These are phyloP conservation scores for Lycopodina hypogea DNA, from an alignment of 37 sponge, comb jelly and placozoan species.

Conservation along the genomic window DNA sequence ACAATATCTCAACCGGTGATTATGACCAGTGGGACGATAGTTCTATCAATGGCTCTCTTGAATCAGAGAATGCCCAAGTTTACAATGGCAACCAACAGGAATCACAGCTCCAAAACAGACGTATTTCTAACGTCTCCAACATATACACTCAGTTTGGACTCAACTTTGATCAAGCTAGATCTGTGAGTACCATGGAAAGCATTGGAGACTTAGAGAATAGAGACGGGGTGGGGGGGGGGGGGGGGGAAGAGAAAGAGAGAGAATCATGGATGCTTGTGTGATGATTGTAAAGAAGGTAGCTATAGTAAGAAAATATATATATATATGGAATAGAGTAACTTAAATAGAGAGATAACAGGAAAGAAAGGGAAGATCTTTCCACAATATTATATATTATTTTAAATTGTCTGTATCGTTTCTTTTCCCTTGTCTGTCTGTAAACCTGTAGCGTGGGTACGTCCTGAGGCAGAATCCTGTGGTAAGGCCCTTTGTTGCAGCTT, in stretches of 20 bases:
- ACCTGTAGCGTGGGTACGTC: conserved; percentile 82
- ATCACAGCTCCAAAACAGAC: background rate
- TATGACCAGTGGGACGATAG: conserved; percentile 78
- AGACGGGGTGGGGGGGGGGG: background rate
- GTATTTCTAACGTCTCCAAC: conserved; percentile 23
- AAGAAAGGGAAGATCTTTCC: background rate
- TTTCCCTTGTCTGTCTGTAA: background rate
- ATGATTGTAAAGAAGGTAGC: too few species aligned
- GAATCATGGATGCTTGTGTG: background rate
- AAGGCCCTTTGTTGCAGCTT: conserved; percentile 51
- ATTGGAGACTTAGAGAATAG: background rate
- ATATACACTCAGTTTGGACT: conserved; percentile 40
- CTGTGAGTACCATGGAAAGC: conserved; percentile 9
- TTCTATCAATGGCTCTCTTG: conserved; percentile 14
- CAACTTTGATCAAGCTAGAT: conserved; percentile 16
- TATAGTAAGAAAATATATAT: too few species aligned
- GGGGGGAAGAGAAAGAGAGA: background rate
- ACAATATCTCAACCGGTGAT: conserved; percentile 96
- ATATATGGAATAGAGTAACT: too few species aligned
- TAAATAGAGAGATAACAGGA: background rate
- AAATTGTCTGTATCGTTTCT: background rate
- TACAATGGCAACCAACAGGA: conserved; percentile 7
- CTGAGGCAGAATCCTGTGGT: conserved; percentile 93
- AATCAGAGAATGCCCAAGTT: background rate
- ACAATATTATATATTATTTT: background rate